These are phyloP conservation scores for Carettochelys insculpta DNA, from an alignment of 2,113 vertebrate species.

Conservation along the genomic window DNA sequence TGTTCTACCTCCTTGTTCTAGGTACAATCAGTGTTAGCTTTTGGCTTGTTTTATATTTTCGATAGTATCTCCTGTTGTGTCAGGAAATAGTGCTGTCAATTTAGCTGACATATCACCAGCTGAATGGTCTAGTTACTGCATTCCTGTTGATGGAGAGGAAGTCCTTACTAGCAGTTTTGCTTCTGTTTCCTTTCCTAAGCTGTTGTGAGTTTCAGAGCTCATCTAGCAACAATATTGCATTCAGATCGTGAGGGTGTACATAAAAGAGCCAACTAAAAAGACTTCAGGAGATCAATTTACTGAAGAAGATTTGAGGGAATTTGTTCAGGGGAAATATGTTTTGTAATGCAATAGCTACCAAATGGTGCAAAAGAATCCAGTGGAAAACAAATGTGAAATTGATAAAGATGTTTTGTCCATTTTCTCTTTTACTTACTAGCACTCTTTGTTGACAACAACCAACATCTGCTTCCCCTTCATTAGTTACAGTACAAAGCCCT, in stretches of 20 bases:
- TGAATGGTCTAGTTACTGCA: not conserved
- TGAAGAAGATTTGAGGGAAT: conserved; percentile 2
- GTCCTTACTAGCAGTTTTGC: not conserved
- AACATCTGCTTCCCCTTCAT: conserved; percentile 3
- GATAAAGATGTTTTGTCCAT: not conserved
- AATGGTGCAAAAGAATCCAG: not conserved
- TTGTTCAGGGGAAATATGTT: not conserved
- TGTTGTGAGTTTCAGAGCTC: not conserved
- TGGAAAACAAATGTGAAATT: not conserved
- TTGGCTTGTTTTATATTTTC: not conserved
- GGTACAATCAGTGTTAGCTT: not conserved
- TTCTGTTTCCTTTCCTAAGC: conserved; percentile 24
- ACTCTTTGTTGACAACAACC: conserved; percentile 10
- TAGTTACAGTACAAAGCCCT: not conserved
- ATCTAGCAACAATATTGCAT: not conserved
- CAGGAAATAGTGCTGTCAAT: not conserved
- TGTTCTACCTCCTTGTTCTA: not conserved
- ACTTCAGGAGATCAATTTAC: conserved; percentile 13
- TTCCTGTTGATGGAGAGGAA: not conserved
- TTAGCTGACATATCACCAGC: not conserved
- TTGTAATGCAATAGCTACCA: not conserved
- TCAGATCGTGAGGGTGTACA: accelerated
- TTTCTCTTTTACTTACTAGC: not conserved
- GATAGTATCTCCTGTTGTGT: not conserved
- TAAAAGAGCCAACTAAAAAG: not conserved